Base-by-base conservation (phyloP, 2,888 invertebrate genomes). In the Thyatira batis region DNA sequence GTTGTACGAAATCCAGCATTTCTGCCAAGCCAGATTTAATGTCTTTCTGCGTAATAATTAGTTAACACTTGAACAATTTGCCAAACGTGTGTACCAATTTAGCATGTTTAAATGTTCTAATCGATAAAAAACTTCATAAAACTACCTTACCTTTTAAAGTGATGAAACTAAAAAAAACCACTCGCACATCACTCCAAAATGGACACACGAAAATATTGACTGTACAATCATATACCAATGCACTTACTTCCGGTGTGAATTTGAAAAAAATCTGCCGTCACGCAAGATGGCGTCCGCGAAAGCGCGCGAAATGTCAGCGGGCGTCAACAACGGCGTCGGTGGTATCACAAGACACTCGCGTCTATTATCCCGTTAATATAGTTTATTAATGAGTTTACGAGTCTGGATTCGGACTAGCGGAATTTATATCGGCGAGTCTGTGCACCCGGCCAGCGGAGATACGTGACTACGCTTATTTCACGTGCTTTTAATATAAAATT, bases 401-500 rank as follows among this genome's bases (percentile, higher is more conserved):
- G 67, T 63, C 69, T 80, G 67, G 71, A 73, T 72, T 67, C 71
- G 65, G 64, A 72, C 72, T 76, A 73, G 67, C 70, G 76, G 77
- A 81, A 76, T 80, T 85, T 84, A 80, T 83, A 82, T 78, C 78
- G 75, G 81, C 69, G 71, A 80, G 83, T 83, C 83, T 75, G 80
- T 73, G 81, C 74, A 75, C 87, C 76, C 84, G 82, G 76, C 84
- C 82, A 82, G 72, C 75, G 84, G 79, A 75, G 76, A 77, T 82
- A 78, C 84, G 88, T 88, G 87, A 89, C 89, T 89, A 88, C 86
- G 77, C 71, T 55, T 52, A 63, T 62, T 80, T 82, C 84, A 83
- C 84, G 78, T 85, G 84, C 65, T 82, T 80, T 81, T 83, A 75
- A 83, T 83, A 82, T 82, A 86, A 87, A 87, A 85, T 88, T 87